Evolutionary conservation across 1,140 invertebrate species (phyloP).

Genomic region (Sitobion miscanthi): DNA sequence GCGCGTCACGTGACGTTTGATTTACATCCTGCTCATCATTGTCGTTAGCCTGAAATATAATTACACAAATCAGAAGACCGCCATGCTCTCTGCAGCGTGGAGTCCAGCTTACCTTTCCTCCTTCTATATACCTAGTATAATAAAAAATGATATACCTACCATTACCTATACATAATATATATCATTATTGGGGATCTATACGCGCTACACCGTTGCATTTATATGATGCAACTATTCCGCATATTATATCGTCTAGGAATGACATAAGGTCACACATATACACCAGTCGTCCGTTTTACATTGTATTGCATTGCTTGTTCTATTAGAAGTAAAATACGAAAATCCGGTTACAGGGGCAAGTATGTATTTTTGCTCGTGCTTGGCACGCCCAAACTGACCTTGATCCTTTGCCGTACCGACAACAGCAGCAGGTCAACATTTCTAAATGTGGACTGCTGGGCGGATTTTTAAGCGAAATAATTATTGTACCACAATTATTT

Average conservation of each 20-base stretch:
- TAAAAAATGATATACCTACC: not conserved
- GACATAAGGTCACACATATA: constrained; percentile 17
- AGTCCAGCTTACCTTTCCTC: constrained; percentile 4
- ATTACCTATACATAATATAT: not conserved
- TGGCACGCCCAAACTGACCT: constrained; percentile 50
- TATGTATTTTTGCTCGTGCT: constrained; percentile 9
- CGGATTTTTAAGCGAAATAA: constrained; percentile 43
- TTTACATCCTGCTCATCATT: not conserved
- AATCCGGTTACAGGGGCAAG: constrained; percentile 51
- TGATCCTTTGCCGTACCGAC: constrained; percentile 38
- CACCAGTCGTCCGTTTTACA: constrained; percentile 4
- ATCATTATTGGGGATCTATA: constrained; percentile 28
- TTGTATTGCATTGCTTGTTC: not conserved
- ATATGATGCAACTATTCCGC: constrained; percentile 25
- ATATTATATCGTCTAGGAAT: constrained; percentile 29
- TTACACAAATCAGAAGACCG: not conserved
- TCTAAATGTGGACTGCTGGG: constrained; percentile 41
- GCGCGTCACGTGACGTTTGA: not conserved
- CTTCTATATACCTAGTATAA: not conserved
- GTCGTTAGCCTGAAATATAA: not conserved
- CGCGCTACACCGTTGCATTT: not conserved
- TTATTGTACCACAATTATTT: not conserved
- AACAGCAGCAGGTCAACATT: constrained; percentile 29
- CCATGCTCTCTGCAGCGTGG: not conserved
- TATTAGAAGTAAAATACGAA: constrained; percentile 29